Conservation (phyloP, 2,113 vertebrate genomes). For the Blennius ocellaris region DNA sequence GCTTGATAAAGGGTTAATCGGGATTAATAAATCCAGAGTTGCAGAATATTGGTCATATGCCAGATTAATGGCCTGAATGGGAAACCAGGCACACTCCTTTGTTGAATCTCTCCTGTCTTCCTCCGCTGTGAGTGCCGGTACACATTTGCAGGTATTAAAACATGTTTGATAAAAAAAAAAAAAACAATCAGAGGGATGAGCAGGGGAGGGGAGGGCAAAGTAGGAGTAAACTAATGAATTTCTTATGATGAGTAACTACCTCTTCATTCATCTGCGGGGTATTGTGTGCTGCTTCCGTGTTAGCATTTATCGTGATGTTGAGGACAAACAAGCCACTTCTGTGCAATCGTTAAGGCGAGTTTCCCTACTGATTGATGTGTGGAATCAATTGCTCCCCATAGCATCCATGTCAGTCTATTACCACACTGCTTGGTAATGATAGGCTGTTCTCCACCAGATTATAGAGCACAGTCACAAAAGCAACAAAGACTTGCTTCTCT, state of each 20-base stretch:
- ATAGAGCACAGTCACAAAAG: slow-evolving; percentile 79
- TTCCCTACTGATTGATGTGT: slow-evolving; percentile 83
- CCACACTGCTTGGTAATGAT: slow-evolving; percentile 82
- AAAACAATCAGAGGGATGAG: slow-evolving; percentile 19
- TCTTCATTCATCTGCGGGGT: slow-evolving; percentile 57
- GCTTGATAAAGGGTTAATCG: too few relatives aligned
- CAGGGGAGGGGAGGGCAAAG: neutral
- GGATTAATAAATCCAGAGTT: neutral
- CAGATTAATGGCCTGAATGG: slow-evolving; percentile 8
- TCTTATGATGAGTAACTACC: slow-evolving; percentile 61
- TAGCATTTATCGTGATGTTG: slow-evolving; percentile 73
- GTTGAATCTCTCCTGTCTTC: neutral
- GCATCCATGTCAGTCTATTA: slow-evolving; percentile 87
- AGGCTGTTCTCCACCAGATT: slow-evolving; percentile 83
- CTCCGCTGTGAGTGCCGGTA: slow-evolving; percentile 12
- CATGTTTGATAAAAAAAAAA: slow-evolving; percentile 32
- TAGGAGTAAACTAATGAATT: slow-evolving; percentile 57
- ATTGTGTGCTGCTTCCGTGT: slow-evolving; percentile 59
- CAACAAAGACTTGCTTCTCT: slow-evolving; percentile 78
- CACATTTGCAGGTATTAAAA: slow-evolving; percentile 38
- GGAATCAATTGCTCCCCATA: slow-evolving; percentile 86
- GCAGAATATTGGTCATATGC: slow-evolving; percentile 6
- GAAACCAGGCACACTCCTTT: neutral
- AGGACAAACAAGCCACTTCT: slow-evolving; percentile 82
- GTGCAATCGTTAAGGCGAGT: slow-evolving; percentile 78